These are phyloP conservation scores for Antechinus flavipes DNA, from an alignment of 2,113 vertebrate genomes.

Conservation along the genomic window DNA sequence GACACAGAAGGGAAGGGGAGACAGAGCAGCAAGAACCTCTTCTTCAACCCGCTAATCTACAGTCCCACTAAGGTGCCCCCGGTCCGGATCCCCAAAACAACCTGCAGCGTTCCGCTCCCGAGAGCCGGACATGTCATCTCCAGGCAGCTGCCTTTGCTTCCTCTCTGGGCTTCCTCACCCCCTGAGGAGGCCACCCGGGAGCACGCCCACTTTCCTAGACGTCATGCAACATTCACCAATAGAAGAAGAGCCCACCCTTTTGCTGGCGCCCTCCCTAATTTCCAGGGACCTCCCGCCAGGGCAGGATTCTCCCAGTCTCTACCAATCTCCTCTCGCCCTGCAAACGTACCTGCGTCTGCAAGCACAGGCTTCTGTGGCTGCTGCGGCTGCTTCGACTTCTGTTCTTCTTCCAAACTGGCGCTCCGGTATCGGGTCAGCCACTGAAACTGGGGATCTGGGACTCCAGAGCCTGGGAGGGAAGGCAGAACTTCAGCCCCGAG, in stretches of 20 bases:
- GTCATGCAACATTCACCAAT: conserved; percentile 15
- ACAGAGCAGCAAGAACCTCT: not conserved
- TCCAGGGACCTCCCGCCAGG: not conserved
- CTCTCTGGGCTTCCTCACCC: conserved; percentile 57
- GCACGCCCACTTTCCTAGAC: not conserved
- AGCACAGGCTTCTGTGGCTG: conserved; percentile 19
- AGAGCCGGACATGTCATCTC: conserved; percentile 69
- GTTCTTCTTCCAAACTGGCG: conserved; percentile 39
- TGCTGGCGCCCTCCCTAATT: conserved; percentile 15
- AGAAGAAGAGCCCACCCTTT: conserved; percentile 12
- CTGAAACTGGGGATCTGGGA: conserved; percentile 81
- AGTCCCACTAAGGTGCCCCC: not conserved
- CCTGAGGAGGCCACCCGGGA: not conserved
- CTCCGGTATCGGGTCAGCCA: conserved; percentile 87
- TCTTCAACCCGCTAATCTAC: not conserved
- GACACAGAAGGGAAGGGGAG: not conserved
- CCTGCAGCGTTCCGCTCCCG: conserved; percentile 71
- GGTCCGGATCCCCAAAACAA: not conserved
- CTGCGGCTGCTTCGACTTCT: not conserved
- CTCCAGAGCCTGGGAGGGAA: conserved; percentile 50
- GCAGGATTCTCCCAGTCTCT: conserved; percentile 47
- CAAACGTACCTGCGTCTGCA: conserved; percentile 28
- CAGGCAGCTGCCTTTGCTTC: conserved; percentile 14
- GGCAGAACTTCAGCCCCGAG: not conserved
- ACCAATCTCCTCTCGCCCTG: conserved; percentile 49